Conservation (phyloP, 2,113 vertebrate genomes). For the Chitala chitala region DNA sequence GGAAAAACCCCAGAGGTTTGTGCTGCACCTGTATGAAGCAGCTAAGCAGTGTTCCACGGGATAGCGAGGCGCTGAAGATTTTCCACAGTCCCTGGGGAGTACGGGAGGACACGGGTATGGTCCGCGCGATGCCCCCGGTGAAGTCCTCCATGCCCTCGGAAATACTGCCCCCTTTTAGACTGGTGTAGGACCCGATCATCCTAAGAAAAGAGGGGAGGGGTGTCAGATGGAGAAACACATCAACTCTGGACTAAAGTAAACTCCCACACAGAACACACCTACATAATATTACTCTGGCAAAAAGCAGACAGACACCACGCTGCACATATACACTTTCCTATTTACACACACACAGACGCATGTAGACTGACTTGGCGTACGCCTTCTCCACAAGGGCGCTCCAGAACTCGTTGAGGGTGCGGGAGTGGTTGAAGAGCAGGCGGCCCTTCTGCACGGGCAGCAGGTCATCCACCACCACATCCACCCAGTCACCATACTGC, state of each 20-base stretch:
- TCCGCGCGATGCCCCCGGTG: slow-evolving; percentile 68
- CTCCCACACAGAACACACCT: background rate
- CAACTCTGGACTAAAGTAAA: background rate
- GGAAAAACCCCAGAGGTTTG: background rate
- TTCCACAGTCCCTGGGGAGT: slow-evolving; percentile 62
- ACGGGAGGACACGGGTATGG: slow-evolving; percentile 44
- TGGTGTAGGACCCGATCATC: slow-evolving; percentile 62
- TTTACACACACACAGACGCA: slow-evolving; percentile 38
- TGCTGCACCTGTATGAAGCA: slow-evolving; percentile 63
- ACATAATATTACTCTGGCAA: background rate
- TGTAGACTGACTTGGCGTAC: slow-evolving; percentile 71
- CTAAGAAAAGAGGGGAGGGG: slow-evolving; percentile 36
- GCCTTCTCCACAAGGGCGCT: slow-evolving; percentile 75
- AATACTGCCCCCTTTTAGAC: slow-evolving; percentile 68
- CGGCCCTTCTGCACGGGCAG: slow-evolving; percentile 62
- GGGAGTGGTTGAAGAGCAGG: slow-evolving; percentile 71
- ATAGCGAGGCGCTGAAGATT: slow-evolving; percentile 49
- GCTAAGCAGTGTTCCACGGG: slow-evolving; percentile 60
- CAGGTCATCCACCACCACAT: slow-evolving; percentile 72
- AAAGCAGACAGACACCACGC: slow-evolving; percentile 12
- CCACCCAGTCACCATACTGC: slow-evolving; percentile 77
- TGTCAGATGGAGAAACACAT: background rate
- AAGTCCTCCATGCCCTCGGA: slow-evolving; percentile 77
- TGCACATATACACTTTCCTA: slow-evolving; percentile 42
- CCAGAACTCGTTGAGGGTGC: slow-evolving; percentile 67